Evolutionary conservation across 2,113 vertebrate species (phyloP).

Genomic region (Lophochroa leadbeateri): DNA sequence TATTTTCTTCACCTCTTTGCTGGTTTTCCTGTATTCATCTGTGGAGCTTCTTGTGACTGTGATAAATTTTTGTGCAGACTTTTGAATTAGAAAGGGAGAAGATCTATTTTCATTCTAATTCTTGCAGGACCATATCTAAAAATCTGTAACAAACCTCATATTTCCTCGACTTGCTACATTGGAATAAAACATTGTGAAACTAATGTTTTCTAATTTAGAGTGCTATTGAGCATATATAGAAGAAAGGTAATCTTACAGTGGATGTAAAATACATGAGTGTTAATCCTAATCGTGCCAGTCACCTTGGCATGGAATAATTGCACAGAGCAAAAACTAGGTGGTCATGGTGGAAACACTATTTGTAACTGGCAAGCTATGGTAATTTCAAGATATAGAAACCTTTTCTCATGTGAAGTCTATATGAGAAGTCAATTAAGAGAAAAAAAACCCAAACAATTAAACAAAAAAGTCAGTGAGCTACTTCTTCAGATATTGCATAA

Average conservation of each 20-base stretch:
- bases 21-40: background rate
- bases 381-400: background rate
- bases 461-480: background rate
- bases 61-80: background rate
- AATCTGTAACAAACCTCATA: background rate
- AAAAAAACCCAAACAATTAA: fast-evolving
- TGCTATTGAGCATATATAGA: background rate
- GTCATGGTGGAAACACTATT: background rate
- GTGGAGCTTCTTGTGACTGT: background rate
- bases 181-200: background rate
- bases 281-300: background rate
- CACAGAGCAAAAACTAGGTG: background rate
- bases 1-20: background rate
- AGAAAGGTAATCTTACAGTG: background rate
- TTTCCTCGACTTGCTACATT: background rate
- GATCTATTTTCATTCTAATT: background rate
- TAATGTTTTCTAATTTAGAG: background rate
- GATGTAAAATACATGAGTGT: background rate
- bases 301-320: background rate
- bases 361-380: background rate
- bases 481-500: background rate
- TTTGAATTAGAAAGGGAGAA: background rate
- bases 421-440: background rate
- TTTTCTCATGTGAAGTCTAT: background rate
- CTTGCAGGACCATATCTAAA: background rate